These are phyloP conservation scores for Neoaliturus tenellus DNA, from an alignment of 2,888 invertebrate species.

Conservation along the genomic window DNA sequence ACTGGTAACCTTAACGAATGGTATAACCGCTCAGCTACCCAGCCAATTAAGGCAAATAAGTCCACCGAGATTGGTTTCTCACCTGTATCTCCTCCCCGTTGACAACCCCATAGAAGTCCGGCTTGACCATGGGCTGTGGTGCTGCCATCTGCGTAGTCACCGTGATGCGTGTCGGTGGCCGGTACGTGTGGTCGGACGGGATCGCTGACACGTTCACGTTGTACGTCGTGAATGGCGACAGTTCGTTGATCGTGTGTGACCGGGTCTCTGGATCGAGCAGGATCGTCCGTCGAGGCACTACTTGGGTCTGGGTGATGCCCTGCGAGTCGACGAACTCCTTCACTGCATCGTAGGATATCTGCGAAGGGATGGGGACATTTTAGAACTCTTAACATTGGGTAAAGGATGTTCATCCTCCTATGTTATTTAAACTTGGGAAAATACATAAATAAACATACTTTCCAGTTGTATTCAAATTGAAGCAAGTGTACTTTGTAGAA, in stretches of 20 bases:
- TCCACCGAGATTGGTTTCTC: too few relatives aligned
- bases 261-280: conserved; percentile 83
- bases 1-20: too few relatives aligned
- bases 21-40: too few relatives aligned
- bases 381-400: too few relatives aligned
- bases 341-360: conserved; percentile 92
- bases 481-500: too few relatives aligned
- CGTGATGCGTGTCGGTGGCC: conserved; percentile 94
- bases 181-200: conserved; percentile 73
- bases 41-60: too few relatives aligned
- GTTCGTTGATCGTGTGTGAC: conserved; percentile 88
- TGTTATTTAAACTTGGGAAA: too few relatives aligned
- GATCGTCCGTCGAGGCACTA: conserved; percentile 84
- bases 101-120: conserved; percentile 94
- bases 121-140: conserved; percentile 96
- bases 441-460: too few relatives aligned
- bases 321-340: conserved; percentile 97
- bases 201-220: conserved; percentile 83
- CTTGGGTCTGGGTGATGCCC: conserved; percentile 93
- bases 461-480: too few relatives aligned
- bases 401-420: too few relatives aligned
- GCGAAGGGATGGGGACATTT: conserved; percentile 59
- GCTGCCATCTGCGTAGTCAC: conserved; percentile 99
- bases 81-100: conserved; percentile 88
- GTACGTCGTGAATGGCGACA: conserved; percentile 96